Conservation (phyloP, 2,113 vertebrate species). For the Entosphenus tridentatus region DNA sequence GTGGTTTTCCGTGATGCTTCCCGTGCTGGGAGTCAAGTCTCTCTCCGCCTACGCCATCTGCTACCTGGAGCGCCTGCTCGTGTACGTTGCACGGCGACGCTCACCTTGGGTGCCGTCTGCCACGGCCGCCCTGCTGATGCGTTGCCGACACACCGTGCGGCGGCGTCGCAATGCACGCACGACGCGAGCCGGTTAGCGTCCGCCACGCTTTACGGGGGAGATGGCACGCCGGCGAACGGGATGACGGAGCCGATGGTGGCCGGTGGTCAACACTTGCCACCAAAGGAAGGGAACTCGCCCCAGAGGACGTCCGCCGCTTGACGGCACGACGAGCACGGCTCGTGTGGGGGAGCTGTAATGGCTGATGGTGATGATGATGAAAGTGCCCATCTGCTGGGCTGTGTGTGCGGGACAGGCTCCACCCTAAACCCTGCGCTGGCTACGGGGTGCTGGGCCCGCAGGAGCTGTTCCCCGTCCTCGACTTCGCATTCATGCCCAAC, state of each 20-base stretch:
- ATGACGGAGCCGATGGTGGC: no score
- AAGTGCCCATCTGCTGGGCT: not conserved
- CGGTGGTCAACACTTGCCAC: no score
- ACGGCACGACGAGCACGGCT: no score
- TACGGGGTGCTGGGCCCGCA: slow-evolving; percentile 83
- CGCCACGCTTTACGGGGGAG: no score
- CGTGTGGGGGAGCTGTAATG: no score
- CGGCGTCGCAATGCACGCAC: no score
- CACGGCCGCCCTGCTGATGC: not conserved
- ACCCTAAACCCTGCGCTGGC: slow-evolving; percentile 71
- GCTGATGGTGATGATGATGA: no score
- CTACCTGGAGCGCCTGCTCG: slow-evolving; percentile 64
- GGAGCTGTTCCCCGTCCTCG: slow-evolving; percentile 80
- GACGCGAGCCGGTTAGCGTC: no score
- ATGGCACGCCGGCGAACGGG: no score
- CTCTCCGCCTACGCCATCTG: slow-evolving; percentile 57
- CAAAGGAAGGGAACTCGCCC: no score
- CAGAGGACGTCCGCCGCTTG: no score
- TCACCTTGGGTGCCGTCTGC: not conserved
- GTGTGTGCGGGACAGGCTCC: slow-evolving; percentile 32
- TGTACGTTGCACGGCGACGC: slow-evolving; percentile 33
- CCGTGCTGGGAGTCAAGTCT: slow-evolving; percentile 63
- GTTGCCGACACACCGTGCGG: not conserved
- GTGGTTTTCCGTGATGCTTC: slow-evolving; percentile 82
- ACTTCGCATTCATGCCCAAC: slow-evolving; percentile 92